Evolutionary conservation across 2,888 invertebrate genomes (phyloP), one percentile per base, ranked within the genome.

Genomic region (Pterostichus madidus): DNA sequence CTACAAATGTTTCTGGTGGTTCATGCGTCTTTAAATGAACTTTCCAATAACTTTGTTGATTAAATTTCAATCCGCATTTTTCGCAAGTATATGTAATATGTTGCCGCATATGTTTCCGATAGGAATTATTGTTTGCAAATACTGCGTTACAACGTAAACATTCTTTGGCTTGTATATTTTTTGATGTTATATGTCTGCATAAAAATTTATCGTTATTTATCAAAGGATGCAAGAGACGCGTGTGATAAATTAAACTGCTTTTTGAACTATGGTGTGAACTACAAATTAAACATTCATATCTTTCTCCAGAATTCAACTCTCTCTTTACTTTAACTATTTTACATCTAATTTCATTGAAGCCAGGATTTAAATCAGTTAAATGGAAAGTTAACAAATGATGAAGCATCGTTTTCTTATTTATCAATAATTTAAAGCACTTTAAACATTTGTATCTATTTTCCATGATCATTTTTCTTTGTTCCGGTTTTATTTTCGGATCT

Each of bases 231-330:
- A 61, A 64, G 7, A 15, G n/a, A 10, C 24, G 15, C 8, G 79
- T 79, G n/a, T 79, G 79, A 15, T 44, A 10, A 6, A 79, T 13
- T 24, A 79, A 46, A 6, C 64, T 44, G 39, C 24, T n/a, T 64
- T 64, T 64, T 7, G 39, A 44, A n/a, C 7, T 56, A 31, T 79
- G 79, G 3, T 24, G 15, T 13, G 79, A 46, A 13, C 64, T 13
- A 13, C 79, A 79, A 17, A 49, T 61, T 59, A 79, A n/a, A 39
- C 79, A 79, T 49, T 79, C 79, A 31, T 24, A 77, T 35, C 17
- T 56, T 39, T 77, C 32, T 13, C 24, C 59, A 7, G 32, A 52
- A 31, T 53, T 32, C 32, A 31, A 39, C 15, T 76, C 39, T 31
- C 44, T 39, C 11, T 13, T 31, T 5, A 68, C 61, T n/a, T 15